Conservation (phyloP, 2,113 vertebrate genomes). For the Callospermophilus lateralis region DNA sequence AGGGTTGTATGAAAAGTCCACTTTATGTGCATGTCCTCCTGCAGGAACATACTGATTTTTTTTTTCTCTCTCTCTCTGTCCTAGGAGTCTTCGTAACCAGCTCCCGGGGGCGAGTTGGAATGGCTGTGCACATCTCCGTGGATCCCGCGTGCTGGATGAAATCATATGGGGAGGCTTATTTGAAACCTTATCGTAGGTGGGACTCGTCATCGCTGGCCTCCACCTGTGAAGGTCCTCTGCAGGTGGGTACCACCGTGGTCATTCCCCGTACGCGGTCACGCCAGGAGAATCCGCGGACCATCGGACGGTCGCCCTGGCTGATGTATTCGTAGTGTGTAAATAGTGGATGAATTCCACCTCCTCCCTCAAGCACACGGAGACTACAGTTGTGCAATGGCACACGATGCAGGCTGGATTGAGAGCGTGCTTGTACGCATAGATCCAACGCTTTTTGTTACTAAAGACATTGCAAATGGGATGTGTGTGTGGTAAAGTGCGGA, state of each 20-base stretch:
- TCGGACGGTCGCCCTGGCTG: fast-evolving
- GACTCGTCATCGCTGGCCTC: neutral
- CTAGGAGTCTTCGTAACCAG: constrained; percentile 28
- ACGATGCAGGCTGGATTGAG: neutral
- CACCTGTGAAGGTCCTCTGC: neutral
- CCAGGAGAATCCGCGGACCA: neutral
- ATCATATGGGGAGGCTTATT: constrained; percentile 4
- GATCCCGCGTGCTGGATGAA: neutral
- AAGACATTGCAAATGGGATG: neutral
- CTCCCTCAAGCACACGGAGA: neutral
- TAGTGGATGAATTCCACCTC: neutral
- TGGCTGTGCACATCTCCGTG: neutral
- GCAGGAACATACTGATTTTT: constrained; percentile 32
- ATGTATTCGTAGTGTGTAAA: neutral
- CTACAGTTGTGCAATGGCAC: fast-evolving
- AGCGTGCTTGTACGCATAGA: neutral
- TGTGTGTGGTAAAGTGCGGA: fast-evolving
- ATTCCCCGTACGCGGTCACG: neutral
- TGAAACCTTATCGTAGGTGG: constrained; percentile 22
- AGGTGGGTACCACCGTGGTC: neutral
- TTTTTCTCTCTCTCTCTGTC: neutral
- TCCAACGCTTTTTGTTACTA: neutral
- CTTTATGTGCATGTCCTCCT: neutral
- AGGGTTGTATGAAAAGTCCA: neutral
- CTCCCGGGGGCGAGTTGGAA: constrained; percentile 21